Percentiles rank a stretch among this genome's conserved stretches.
phyloP scores from a whole-genome alignment of 2,888 invertebrate genomes.

The Leucophora obtusa region DNA sequence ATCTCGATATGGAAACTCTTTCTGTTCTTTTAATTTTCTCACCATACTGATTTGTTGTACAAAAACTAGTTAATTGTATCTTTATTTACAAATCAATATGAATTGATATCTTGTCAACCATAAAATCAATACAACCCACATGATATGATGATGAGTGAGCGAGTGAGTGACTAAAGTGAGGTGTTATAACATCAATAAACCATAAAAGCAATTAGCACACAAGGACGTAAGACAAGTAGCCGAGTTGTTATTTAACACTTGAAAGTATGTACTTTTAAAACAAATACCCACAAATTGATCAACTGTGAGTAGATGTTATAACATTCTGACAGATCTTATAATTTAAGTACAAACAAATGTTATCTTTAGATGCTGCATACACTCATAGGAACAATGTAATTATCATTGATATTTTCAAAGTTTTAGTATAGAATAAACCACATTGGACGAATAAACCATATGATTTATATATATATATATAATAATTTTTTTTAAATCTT shows the following conservation, averaged over 20 bases:
- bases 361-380: too few relatives aligned
- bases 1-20: too few relatives aligned
- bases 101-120: constrained; percentile 42
- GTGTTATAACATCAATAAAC: constrained; percentile 24
- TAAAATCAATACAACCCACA: constrained; percentile 26
- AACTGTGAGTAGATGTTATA: constrained; percentile 20
- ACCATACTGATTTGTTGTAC: too few relatives aligned
- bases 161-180: neutral
- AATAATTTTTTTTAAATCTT: too few relatives aligned
- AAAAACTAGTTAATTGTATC: too few relatives aligned
- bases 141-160: constrained; percentile 25
- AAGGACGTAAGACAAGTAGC: constrained; percentile 68
- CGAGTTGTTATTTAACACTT: constrained; percentile 30
- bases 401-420: constrained; percentile 13
- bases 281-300: constrained; percentile 46
- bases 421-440: neutral
- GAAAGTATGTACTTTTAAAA: constrained; percentile 10
- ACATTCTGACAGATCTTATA: constrained; percentile 52
- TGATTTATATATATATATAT: too few relatives aligned
- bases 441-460: too few relatives aligned
- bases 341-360: constrained; percentile 15
- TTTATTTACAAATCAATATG: neutral
- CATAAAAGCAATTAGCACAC: constrained; percentile 61
- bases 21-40: too few relatives aligned
- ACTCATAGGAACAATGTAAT: neutral